phyloP scores from a whole-genome alignment of 1,140 invertebrate species.

The Zeugodacus cucurbitae region DNA sequence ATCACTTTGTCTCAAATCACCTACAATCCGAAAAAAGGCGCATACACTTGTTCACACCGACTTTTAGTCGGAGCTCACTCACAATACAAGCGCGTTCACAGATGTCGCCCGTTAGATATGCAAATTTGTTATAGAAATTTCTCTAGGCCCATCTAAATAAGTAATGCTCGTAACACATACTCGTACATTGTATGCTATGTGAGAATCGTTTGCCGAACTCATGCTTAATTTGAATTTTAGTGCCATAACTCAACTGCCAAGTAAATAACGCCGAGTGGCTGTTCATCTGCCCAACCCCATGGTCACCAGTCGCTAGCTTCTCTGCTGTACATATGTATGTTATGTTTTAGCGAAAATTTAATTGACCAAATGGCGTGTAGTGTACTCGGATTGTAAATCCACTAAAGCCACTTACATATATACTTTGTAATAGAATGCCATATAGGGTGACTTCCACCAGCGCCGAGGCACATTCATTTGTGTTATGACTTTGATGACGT shows the following conservation, averaged over 20 bases:
- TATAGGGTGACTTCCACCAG: neutral
- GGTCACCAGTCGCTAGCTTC: no score
- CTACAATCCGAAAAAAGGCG: neutral
- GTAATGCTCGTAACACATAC: no score
- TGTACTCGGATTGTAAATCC: neutral
- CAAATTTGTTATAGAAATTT: conserved; percentile 21
- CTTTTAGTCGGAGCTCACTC: no score
- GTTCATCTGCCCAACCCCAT: neutral
- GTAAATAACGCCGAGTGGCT: neutral
- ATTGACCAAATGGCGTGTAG: neutral
- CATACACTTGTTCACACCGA: neutral
- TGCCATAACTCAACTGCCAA: conserved; percentile 7
- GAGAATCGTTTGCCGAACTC: neutral
- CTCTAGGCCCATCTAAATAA: neutral
- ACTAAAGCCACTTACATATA: no score
- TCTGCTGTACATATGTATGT: neutral
- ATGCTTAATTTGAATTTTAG: conserved; percentile 8
- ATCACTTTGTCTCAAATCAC: neutral
- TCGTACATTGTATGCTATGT: neutral
- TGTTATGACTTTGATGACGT: conserved; percentile 16
- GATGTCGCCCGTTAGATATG: conserved; percentile 9
- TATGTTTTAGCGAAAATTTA: neutral
- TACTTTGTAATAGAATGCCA: neutral
- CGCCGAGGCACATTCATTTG: neutral
- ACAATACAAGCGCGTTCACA: neutral